Conservation (phyloP, 2,797 vertebrate genomes). For the Picus viridis region DNA sequence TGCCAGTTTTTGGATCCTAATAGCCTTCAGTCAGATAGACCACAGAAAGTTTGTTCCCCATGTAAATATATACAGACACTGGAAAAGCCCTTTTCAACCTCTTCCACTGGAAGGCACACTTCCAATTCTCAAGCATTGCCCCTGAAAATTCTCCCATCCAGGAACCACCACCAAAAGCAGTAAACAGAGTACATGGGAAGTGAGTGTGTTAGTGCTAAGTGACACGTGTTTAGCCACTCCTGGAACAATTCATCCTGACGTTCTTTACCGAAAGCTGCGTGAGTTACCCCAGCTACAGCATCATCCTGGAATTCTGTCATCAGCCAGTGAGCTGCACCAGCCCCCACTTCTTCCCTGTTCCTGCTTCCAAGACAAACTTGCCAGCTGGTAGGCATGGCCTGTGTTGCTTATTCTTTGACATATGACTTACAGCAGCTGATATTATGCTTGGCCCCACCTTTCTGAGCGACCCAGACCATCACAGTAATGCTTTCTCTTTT, state of each 20-base stretch:
- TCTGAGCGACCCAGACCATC: neutral
- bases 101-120: conserved; percentile 28
- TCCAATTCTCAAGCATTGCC: conserved; percentile 22
- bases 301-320: conserved; percentile 37
- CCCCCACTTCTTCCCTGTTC: neutral
- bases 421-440: conserved; percentile 19
- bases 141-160: conserved; percentile 27
- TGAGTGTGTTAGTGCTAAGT: neutral
- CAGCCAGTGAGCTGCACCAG: neutral
- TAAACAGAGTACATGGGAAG: conserved; percentile 33
- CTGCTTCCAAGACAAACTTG: neutral
- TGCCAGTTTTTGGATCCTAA: neutral
- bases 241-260: neutral
- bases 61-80: neutral
- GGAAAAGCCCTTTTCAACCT: neutral
- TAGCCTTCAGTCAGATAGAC: neutral
- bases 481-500: neutral
- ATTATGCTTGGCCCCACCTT: conserved; percentile 36
- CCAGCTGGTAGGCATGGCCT: conserved; percentile 33
- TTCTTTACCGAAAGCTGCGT: conserved; percentile 29
- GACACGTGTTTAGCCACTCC: neutral
- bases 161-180: conserved; percentile 50
- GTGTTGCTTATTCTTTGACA: conserved; percentile 20
- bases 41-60: neutral
- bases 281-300: conserved; percentile 15